Percentiles rank a stretch among this genome's conserved stretches.
Evolutionary conservation across 2,888 invertebrate species (phyloP).

Genomic region (Dasysyrphus albostriatus): DNA sequence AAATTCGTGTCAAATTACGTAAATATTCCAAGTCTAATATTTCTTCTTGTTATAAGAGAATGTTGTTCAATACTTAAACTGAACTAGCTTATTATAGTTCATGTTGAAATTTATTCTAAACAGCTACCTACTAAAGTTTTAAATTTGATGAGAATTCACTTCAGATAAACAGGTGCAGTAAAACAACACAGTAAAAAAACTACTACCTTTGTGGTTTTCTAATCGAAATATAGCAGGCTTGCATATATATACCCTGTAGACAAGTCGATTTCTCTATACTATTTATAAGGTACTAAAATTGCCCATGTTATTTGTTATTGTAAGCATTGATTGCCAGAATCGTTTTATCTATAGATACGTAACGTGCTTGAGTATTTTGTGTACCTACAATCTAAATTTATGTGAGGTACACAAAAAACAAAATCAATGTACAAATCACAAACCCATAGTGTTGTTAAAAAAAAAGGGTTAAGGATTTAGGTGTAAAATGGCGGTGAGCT

Average conservation of each 20-base stretch:
- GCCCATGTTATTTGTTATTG: neutral
- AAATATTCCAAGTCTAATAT: too few species aligned
- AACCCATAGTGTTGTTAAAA: conserved; percentile 2
- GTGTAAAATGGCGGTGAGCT: neutral
- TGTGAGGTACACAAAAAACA: neutral
- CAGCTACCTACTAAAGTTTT: neutral
- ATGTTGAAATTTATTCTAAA: conserved; percentile 7
- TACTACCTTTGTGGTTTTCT: neutral
- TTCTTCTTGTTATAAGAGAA: too few species aligned
- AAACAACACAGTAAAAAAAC: neutral
- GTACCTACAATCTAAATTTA: neutral
- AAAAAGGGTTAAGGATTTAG: neutral
- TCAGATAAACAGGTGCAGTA: conserved; percentile 16
- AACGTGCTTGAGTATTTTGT: neutral
- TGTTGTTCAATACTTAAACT: too few species aligned
- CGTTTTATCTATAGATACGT: neutral
- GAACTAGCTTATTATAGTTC: too few species aligned
- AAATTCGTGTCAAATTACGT: too few species aligned
- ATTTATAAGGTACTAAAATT: neutral
- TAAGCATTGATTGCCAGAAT: neutral
- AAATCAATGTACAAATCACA: neutral
- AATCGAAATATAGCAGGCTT: neutral
- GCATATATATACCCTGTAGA: too few species aligned
- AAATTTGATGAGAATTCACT: conserved; percentile 5
- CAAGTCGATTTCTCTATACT: neutral